Evolutionary conservation across 1,140 invertebrate genomes (phyloP).

Genomic region (Propsilocerus akamusi): DNA sequence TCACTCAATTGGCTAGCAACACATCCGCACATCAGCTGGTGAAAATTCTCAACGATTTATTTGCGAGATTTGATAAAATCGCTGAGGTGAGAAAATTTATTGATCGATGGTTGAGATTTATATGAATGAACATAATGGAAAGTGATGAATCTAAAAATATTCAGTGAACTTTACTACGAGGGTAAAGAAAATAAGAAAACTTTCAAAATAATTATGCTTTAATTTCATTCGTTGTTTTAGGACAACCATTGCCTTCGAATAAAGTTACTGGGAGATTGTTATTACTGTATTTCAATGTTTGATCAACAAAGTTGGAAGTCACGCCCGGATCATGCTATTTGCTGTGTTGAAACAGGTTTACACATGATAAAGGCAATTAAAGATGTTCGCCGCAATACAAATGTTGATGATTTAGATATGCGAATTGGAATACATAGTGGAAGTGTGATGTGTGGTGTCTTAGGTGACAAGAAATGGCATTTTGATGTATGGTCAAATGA

Average conservation of each 20-base stretch:
- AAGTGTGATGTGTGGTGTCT: slow-evolving; percentile 80
- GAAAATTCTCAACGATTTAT: slow-evolving; percentile 87
- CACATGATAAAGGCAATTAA: slow-evolving; percentile 93
- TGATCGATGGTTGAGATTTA: too few relatives aligned
- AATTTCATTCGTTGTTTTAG: slow-evolving; percentile 23
- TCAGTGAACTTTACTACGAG: too few relatives aligned
- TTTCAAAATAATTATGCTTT: neutral
- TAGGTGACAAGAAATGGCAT: slow-evolving; percentile 88
- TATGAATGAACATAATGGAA: too few relatives aligned
- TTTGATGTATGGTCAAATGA: slow-evolving; percentile 98
- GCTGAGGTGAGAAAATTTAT: slow-evolving; percentile 47
- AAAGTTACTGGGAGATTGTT: slow-evolving; percentile 89
- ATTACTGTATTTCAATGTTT: slow-evolving; percentile 85
- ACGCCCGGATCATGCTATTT: slow-evolving; percentile 77
- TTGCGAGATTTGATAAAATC: slow-evolving; percentile 90
- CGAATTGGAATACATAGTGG: slow-evolving; percentile 91
- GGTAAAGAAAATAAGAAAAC: too few relatives aligned
- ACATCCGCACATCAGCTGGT: slow-evolving; percentile 87
- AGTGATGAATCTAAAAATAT: neutral
- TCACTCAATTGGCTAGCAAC: slow-evolving; percentile 65
- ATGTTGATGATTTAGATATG: slow-evolving; percentile 80
- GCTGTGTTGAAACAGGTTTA: slow-evolving; percentile 91
- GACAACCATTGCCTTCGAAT: slow-evolving; percentile 89
- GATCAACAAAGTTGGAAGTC: slow-evolving; percentile 43
- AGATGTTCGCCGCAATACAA: slow-evolving; percentile 59